Conservation (phyloP, 64 coral and sea anemone species). For the Hydrozoanthus tunicans region DNA sequence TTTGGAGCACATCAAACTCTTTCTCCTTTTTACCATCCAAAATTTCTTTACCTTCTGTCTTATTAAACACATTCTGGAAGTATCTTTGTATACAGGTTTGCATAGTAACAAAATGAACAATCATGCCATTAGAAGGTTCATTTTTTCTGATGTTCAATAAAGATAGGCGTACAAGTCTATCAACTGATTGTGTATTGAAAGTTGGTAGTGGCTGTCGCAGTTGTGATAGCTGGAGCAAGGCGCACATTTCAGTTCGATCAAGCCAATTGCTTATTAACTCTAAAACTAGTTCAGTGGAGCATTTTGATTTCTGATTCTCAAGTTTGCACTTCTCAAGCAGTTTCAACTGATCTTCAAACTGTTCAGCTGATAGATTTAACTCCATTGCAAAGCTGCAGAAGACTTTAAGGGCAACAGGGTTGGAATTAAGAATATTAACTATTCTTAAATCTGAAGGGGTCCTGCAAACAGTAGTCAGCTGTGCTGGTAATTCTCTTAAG, state of each 20-base stretch:
- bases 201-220: constrained; percentile 42
- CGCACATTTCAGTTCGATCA: constrained; percentile 15
- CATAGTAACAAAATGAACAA: constrained; percentile 21
- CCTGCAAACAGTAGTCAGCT: neutral
- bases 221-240: constrained; percentile 26
- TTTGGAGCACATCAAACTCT: constrained; percentile 70
- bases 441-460: constrained; percentile 10
- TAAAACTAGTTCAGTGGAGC: constrained; percentile 15
- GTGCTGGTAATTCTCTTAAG: neutral
- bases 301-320: neutral
- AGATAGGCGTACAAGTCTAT: constrained; percentile 34
- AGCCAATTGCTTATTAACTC: neutral
- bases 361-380: constrained; percentile 35
- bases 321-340: neutral
- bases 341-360: constrained; percentile 31
- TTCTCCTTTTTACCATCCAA: neutral
- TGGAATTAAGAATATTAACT: constrained; percentile 39
- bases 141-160: neutral
- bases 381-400: constrained; percentile 43
- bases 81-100: constrained; percentile 40
- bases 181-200: neutral
- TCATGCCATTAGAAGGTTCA: neutral
- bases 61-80: constrained; percentile 24
- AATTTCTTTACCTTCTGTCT: neutral
- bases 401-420: constrained; percentile 64